Percentiles rank a stretch among this genome's conserved stretches.
phyloP scores from a whole-genome alignment of 1,140 invertebrate species.

The Zelostemma sp. region DNA sequence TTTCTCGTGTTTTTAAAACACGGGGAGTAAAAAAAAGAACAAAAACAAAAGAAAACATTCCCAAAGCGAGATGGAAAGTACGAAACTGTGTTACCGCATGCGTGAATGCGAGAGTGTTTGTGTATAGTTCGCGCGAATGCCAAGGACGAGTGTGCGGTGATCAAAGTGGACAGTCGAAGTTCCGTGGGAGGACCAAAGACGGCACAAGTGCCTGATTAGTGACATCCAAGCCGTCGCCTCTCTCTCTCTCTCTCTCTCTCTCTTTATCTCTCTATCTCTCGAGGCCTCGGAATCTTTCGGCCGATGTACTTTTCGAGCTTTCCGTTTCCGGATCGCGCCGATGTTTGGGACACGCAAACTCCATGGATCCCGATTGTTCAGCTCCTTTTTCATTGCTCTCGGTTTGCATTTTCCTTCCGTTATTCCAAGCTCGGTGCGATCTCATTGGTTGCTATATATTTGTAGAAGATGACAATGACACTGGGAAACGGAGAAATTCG shows the following conservation, averaged over 20 bases:
- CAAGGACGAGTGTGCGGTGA: constrained; percentile 8
- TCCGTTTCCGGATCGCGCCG: too few species aligned
- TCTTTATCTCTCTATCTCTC: background rate
- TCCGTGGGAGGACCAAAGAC: constrained; percentile 49
- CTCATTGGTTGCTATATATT: constrained; percentile 27
- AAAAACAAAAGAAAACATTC: constrained; percentile 12
- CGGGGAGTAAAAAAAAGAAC: constrained; percentile 10
- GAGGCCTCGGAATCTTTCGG: background rate
- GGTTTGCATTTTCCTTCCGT: background rate
- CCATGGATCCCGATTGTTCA: background rate
- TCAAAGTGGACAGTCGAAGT: constrained; percentile 16
- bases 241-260: constrained; percentile 25
- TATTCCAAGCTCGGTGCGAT: constrained; percentile 17
- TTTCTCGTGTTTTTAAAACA: background rate
- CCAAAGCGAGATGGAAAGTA: constrained; percentile 1
- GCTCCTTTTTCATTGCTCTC: background rate
- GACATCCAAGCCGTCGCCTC: constrained; percentile 55
- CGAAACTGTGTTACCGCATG: constrained; percentile 7
- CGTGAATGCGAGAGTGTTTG: constrained; percentile 23
- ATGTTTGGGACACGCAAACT: too few species aligned
- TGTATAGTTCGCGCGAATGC: constrained; percentile 17
- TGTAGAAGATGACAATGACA: constrained; percentile 12
- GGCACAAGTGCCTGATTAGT: constrained; percentile 69
- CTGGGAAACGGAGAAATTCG: background rate
- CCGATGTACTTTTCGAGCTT: background rate